phyloP scores from a whole-genome alignment of 2,888 invertebrate species.

The Thera obeliscata region DNA sequence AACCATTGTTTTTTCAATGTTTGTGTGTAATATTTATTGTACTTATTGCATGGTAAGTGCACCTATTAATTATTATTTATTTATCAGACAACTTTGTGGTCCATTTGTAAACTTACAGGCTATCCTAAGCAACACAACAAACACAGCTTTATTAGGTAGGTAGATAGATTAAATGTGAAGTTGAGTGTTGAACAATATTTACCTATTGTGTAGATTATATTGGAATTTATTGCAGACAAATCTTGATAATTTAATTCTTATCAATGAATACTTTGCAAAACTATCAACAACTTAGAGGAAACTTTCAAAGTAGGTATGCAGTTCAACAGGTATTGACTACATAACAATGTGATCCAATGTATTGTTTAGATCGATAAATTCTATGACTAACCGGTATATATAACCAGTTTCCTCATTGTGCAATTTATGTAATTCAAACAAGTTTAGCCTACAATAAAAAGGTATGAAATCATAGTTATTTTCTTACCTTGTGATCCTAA shows the following conservation, averaged over 20 bases:
- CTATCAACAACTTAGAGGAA: neutral
- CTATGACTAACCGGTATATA: constrained; percentile 15
- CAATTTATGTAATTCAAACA: constrained; percentile 29
- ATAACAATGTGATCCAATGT: neutral
- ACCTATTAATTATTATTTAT: no score
- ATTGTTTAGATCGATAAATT: neutral
- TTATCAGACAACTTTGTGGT: no score
- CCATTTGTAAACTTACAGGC: no score
- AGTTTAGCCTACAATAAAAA: constrained; percentile 30
- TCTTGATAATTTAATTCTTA: neutral
- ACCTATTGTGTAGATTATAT: neutral
- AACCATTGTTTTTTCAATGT: no score
- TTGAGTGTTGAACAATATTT: no score
- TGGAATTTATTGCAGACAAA: neutral
- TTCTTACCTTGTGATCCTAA: constrained; percentile 91
- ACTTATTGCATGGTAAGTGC: no score
- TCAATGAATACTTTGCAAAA: neutral
- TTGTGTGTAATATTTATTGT: no score
- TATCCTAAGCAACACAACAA: no score
- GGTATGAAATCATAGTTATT: constrained; percentile 39
- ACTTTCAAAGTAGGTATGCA: neutral
- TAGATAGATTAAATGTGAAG: no score
- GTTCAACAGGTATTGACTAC: neutral
- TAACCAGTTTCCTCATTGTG: constrained; percentile 21
- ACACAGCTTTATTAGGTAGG: no score